phyloP scores from a whole-genome alignment of 2,113 vertebrate genomes.

The Oncorhynchus tshawytscha region DNA sequence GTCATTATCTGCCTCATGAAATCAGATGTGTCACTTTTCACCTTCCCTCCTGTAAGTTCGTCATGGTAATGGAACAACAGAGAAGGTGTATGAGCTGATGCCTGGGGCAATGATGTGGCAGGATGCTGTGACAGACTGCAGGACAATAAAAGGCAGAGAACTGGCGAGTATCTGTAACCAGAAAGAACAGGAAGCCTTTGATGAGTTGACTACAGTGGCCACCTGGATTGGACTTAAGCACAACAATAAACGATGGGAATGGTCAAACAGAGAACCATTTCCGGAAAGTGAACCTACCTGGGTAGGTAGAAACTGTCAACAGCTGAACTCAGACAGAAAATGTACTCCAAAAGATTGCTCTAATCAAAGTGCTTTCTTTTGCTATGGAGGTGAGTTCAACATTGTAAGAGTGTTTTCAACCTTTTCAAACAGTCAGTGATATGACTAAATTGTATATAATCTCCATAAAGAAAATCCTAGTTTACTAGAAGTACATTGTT shows the following conservation, averaged over 20 bases:
- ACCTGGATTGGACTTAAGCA: background rate
- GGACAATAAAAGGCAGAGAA: background rate
- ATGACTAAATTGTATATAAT: background rate
- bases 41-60: background rate
- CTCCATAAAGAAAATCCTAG: background rate
- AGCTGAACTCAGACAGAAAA: background rate
- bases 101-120: rapidly evolving
- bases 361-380: background rate
- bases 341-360: background rate
- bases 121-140: background rate
- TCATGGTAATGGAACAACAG: background rate
- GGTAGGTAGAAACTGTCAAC: background rate
- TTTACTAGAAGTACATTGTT: no score
- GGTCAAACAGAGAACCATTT: background rate
- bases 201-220: rapidly evolving
- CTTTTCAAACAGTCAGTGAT: no score
- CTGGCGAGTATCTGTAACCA: conserved; percentile 5
- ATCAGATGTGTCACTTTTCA: background rate
- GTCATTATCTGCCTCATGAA: background rate
- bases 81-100: background rate
- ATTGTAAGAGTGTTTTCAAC: background rate
- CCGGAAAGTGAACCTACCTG: background rate
- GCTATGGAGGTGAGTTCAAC: background rate
- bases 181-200: background rate
- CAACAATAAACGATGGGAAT: background rate